A percentile compares a stretch with the other conserved stretches of the same genome.
Conservation (phyloP, 1,140 invertebrate species). For the Drosophila ambigua region DNA sequence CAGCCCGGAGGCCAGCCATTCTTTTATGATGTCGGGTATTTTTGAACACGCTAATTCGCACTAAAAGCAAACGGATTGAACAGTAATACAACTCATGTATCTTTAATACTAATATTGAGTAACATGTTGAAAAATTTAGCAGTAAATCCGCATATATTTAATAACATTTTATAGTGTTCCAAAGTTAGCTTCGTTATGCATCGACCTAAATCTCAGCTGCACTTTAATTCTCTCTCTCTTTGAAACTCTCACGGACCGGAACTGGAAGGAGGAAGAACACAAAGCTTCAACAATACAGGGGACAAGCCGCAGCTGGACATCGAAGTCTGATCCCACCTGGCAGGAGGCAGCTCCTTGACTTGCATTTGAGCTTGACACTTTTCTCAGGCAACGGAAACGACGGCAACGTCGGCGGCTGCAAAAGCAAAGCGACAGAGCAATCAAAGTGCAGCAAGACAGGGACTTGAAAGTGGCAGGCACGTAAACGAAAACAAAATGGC, state of each 20-base stretch:
- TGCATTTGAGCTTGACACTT: conserved; percentile 60
- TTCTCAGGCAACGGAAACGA: conserved; percentile 14
- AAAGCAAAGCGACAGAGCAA: conserved; percentile 27
- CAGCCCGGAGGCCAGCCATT: too few species aligned
- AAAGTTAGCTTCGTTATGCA: too few species aligned
- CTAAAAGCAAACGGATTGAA: background rate
- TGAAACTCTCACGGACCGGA: background rate
- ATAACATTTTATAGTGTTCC: too few species aligned
- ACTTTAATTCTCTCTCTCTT: too few species aligned
- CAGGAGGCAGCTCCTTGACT: conserved; percentile 20
- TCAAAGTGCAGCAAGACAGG: conserved; percentile 60
- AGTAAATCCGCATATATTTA: background rate
- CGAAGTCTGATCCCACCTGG: conserved; percentile 10
- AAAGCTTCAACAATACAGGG: background rate
- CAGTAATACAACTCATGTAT: too few species aligned
- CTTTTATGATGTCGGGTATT: background rate
- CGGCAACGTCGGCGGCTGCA: background rate
- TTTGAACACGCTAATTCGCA: background rate
- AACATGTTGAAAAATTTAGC: background rate
- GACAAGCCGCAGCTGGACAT: conserved; percentile 29
- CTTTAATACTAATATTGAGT: background rate
- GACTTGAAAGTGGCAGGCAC: conserved; percentile 52
- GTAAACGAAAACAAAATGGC: conserved; percentile 46
- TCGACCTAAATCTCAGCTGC: too few species aligned
- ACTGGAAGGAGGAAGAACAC: background rate